Percentiles rank a stretch among this genome's conserved stretches.
phyloP scores from a whole-genome alignment of 1,140 invertebrate genomes.

The Nautilus pompilius region DNA sequence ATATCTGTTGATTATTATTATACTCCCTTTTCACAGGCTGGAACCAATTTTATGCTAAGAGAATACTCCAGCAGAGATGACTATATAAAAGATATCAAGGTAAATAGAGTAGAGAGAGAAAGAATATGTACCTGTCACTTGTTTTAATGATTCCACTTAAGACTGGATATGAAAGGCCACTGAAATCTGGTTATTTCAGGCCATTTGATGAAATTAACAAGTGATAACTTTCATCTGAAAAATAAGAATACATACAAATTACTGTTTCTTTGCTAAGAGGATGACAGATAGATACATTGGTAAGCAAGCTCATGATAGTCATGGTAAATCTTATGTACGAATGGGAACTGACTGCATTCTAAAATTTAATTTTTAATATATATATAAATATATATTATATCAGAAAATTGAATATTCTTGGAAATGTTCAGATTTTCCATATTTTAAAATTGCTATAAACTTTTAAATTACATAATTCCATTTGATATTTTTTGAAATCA shows the following conservation, averaged over 20 bases:
- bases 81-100: conserved; percentile 39
- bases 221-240: background rate
- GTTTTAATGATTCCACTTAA: background rate
- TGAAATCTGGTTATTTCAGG: background rate
- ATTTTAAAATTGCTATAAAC: too few relatives aligned
- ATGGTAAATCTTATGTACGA: too few relatives aligned
- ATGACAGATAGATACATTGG: too few relatives aligned
- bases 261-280: too few relatives aligned
- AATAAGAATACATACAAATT: background rate
- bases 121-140: background rate
- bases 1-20: background rate
- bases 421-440: too few relatives aligned
- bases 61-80: conserved; percentile 51
- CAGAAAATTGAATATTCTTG: too few relatives aligned
- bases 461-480: too few relatives aligned
- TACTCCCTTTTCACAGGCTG: conserved; percentile 27
- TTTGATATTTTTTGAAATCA: background rate
- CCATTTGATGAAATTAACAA: background rate
- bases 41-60: conserved; percentile 49
- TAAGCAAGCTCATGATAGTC: too few relatives aligned
- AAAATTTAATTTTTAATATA: too few relatives aligned
- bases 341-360: too few relatives aligned
- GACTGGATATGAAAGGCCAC: background rate
- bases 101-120: conserved; percentile 14
- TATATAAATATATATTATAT: too few relatives aligned